Base-by-base conservation (phyloP, 1,140 invertebrate species). In the Tribolium madens region DNA sequence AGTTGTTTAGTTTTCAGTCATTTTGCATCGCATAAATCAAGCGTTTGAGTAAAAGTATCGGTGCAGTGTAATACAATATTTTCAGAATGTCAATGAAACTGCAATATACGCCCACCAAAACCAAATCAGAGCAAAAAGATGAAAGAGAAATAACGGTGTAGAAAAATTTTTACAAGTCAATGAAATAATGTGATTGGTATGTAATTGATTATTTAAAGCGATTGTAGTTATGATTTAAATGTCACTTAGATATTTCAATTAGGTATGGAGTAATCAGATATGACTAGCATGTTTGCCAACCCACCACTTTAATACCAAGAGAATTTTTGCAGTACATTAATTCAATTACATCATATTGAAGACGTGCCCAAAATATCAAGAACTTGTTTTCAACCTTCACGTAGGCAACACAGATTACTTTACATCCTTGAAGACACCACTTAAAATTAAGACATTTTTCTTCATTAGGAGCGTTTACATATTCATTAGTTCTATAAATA, bases 331-430 rank as follows among this genome's bases (percentile, higher is more conserved):
- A 15, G 6, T 12, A 42, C 36, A n/a, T 42, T 42, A 42, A 42
- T 42, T 42, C 36, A 42, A 42, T 42, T 50, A 50, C 47, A 50
- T 50, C 47, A 17, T 50, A 42, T 42, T 42, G 36, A 42, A 42
- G 36, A 42, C 36, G 36, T 42, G 36, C 36, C 36, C 36, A n/a
- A 42, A 42, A 42, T 42, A 42, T 2, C 36, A 42, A 42, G 36
- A n/a, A 42, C n/a, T n/a, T n/a, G 36, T 15, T 50, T 10, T 50
- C 6, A 50, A 15, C n/a, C 9, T 64, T 12, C 18, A 57, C 17
- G 26, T 64, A 64, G 57, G 57, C 57, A 64, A 64, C 57, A 64
- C 57, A 64, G 14, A 64, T 64, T 64, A 64, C 57, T 33, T 64
- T 17, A 57, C 14, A 57, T 9, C 52, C 52, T 53, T 17, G 2